Conservation (phyloP, 2,797 vertebrate species). For the Hyperoplus immaculatus region DNA sequence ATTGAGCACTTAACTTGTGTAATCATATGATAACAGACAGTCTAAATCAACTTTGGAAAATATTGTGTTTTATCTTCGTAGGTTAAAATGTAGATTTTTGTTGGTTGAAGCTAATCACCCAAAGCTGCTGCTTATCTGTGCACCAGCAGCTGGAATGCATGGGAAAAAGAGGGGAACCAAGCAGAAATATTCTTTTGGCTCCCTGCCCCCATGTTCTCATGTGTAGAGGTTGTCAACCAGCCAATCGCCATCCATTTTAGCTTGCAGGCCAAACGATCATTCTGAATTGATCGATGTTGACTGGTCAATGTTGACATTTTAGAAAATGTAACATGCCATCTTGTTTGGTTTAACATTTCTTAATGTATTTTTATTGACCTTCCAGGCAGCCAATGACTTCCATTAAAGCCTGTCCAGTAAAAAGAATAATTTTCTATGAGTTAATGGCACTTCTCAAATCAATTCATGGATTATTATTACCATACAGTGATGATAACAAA, state of each 20-base stretch:
- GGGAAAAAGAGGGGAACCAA: conserved; percentile 63
- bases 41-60: conserved; percentile 38
- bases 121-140: conserved; percentile 73
- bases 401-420: not conserved
- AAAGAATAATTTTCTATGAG: not conserved
- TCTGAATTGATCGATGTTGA: conserved; percentile 24
- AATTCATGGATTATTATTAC: not conserved
- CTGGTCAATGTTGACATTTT: not conserved
- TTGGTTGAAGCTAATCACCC: conserved; percentile 61
- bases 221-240: conserved; percentile 57
- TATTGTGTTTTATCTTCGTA: conserved; percentile 54
- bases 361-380: not conserved
- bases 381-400: not conserved
- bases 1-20: conserved; percentile 23
- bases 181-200: conserved; percentile 65
- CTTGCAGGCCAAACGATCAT: conserved; percentile 23
- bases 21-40: conserved; percentile 39
- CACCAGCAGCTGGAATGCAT: conserved; percentile 77
- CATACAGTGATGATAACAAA: not conserved
- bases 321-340: not conserved
- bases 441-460: not conserved
- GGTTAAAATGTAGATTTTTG: conserved; percentile 55
- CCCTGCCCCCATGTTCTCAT: conserved; percentile 39
- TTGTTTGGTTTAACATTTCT: not conserved
- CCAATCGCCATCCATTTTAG: conserved; percentile 42